A percentile compares a stretch with the other conserved stretches of the same genome.
These are phyloP conservation scores for Euwallacea fornicatus DNA, from an alignment of 1,140 invertebrate genomes.

Conservation along the genomic window DNA sequence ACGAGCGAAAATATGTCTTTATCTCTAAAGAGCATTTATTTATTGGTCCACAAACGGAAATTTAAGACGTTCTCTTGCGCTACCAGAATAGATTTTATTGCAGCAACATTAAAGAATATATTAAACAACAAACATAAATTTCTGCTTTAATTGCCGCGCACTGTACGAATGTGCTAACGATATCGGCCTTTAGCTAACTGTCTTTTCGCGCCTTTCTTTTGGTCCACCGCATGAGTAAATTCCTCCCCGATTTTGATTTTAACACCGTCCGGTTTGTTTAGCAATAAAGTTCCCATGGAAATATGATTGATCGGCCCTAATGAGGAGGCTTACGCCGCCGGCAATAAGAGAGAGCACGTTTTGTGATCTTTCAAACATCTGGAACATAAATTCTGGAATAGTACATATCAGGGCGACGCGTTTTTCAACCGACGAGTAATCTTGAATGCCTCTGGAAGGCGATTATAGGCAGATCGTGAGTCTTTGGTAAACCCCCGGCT, in stretches of 20 bases:
- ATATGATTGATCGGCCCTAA: conserved; percentile 2
- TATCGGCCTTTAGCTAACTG: too few relatives aligned
- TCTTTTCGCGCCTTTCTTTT: too few relatives aligned
- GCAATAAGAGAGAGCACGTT: background rate
- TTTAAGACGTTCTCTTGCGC: background rate
- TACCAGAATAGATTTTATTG: conserved; percentile 19
- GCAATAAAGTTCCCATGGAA: background rate
- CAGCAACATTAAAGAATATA: conserved; percentile 11
- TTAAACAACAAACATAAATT: conserved; percentile 8
- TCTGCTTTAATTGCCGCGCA: background rate
- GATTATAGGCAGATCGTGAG: conserved; percentile 13
- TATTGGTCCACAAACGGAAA: conserved; percentile 9
- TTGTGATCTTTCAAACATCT: background rate
- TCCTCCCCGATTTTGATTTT: too few relatives aligned
- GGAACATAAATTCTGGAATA: conserved; percentile 3
- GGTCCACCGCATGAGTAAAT: too few relatives aligned
- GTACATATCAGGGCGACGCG: background rate
- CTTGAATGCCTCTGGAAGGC: conserved; percentile 1
- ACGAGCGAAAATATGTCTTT: too few relatives aligned
- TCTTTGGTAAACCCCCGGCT: conserved; percentile 11
- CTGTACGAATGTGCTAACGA: background rate
- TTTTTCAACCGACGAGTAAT: conserved; percentile 13
- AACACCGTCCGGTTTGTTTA: too few relatives aligned
- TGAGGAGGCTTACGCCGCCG: background rate
- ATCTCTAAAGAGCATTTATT: conserved; percentile 1